phyloP scores from a whole-genome alignment of 2,888 invertebrate species.

The Onthophagus sagittarius region DNA sequence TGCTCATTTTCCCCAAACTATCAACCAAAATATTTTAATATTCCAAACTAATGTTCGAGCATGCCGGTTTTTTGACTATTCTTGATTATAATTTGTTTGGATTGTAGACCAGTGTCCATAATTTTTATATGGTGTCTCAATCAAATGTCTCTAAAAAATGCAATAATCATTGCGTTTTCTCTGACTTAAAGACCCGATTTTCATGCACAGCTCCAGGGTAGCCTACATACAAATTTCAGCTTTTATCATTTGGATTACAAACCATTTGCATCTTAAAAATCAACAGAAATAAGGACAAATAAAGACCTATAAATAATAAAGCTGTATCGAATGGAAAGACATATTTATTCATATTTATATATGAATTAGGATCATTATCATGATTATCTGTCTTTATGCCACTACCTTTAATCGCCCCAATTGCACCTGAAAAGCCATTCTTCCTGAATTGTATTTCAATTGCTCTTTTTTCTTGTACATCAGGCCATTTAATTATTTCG shows the following conservation, averaged over 20 bases:
- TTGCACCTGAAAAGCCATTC: constrained; percentile 19
- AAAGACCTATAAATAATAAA: constrained; percentile 4
- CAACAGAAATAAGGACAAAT: not conserved
- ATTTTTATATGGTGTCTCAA: constrained; percentile 23
- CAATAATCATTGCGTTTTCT: constrained; percentile 13
- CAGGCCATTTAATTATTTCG: constrained; percentile 24
- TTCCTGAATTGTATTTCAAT: constrained; percentile 20
- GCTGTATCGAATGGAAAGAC: constrained; percentile 17
- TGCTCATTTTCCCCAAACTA: too few relatives aligned
- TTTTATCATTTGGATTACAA: constrained; percentile 17
- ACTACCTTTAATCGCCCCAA: constrained; percentile 20
- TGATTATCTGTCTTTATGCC: constrained; percentile 21
- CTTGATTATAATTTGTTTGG: constrained; percentile 20
- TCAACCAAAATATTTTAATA: constrained; percentile 25
- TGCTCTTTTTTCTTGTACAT: constrained; percentile 15
- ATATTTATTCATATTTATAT: constrained; percentile 18
- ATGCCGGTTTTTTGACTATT: constrained; percentile 17
- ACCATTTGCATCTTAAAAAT: constrained; percentile 24
- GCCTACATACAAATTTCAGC: too few relatives aligned
- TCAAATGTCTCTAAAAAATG: constrained; percentile 17
- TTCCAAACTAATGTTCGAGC: constrained; percentile 22
- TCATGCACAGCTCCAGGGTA: constrained; percentile 27
- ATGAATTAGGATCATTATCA: constrained; percentile 18
- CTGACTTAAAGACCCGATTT: constrained; percentile 13
- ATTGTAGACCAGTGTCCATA: constrained; percentile 18